These are phyloP conservation scores for Himantopus leucocephalus DNA, from an alignment of 2,113 vertebrate genomes.

Conservation along the genomic window DNA sequence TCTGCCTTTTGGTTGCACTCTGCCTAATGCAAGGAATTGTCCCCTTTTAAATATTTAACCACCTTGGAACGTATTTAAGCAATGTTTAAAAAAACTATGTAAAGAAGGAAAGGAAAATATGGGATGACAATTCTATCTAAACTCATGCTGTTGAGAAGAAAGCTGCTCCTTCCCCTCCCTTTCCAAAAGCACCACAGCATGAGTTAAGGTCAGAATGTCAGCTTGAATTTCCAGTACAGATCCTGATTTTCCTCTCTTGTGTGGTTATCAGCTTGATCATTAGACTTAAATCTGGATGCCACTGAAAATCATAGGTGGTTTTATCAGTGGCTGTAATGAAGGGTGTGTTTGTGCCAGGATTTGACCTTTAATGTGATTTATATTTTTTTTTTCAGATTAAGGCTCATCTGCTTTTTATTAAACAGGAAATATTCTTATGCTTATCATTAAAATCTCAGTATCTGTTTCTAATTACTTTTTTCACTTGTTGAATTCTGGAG, in stretches of 20 bases:
- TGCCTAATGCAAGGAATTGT: neutral
- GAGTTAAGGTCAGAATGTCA: conserved; percentile 32
- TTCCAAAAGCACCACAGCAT: neutral
- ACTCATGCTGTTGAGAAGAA: neutral
- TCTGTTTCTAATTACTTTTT: neutral
- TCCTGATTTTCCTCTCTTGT: neutral
- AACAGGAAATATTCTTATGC: neutral
- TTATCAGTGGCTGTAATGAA: neutral
- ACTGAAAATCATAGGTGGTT: neutral
- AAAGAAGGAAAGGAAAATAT: neutral
- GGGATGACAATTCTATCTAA: neutral
- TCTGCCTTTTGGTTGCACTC: neutral
- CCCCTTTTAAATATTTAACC: neutral
- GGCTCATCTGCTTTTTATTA: neutral
- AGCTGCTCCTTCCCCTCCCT: neutral
- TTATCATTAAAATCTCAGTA: neutral
- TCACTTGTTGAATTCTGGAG: conserved; percentile 6
- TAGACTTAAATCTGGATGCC: neutral
- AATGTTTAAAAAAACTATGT: neutral
- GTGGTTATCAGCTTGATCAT: neutral
- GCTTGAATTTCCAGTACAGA: conserved; percentile 18
- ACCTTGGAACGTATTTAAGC: neutral
- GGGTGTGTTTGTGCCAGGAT: neutral
- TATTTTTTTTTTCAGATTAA: neutral
- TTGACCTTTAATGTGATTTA: neutral